Evolutionary conservation across 2,888 invertebrate species (phyloP).

Genomic region (Synanthedon myopaeformis): DNA sequence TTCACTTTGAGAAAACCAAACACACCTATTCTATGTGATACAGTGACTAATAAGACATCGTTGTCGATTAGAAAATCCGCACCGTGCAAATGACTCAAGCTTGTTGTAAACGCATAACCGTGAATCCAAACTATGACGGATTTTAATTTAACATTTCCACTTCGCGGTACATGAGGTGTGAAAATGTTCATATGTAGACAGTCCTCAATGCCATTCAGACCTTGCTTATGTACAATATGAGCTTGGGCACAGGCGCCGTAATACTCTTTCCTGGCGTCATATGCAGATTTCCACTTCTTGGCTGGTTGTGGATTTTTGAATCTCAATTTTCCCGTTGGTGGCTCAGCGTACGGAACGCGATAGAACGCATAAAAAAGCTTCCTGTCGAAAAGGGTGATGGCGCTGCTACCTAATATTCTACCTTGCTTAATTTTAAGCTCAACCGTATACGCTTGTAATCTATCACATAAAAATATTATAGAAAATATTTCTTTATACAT

Average conservation of each 20-base stretch:
- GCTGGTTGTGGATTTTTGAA: conserved; percentile 44
- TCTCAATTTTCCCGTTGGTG: conserved; percentile 39
- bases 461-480: conserved; percentile 14
- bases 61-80: conserved; percentile 56
- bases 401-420: conserved; percentile 28
- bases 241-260: conserved; percentile 73
- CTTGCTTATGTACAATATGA: conserved; percentile 50
- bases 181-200: conserved; percentile 79
- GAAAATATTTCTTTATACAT: conserved; percentile 4
- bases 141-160: conserved; percentile 14
- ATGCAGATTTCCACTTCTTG: conserved; percentile 57
- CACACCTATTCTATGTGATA: conserved; percentile 49
- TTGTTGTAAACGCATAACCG: conserved; percentile 52
- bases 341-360: conserved; percentile 48
- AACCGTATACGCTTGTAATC: conserved; percentile 17
- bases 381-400: conserved; percentile 31
- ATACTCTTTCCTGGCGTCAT: conserved; percentile 67
- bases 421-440: conserved; percentile 42
- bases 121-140: conserved; percentile 56
- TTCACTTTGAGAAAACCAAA: conserved; percentile 55
- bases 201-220: conserved; percentile 63
- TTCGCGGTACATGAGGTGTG: conserved; percentile 57
- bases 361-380: conserved; percentile 46
- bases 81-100: conserved; percentile 55
- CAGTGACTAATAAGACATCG: conserved; percentile 40